Conservation (phyloP, 1,140 invertebrate species). For the Pentalonia nigronervosa region DNA sequence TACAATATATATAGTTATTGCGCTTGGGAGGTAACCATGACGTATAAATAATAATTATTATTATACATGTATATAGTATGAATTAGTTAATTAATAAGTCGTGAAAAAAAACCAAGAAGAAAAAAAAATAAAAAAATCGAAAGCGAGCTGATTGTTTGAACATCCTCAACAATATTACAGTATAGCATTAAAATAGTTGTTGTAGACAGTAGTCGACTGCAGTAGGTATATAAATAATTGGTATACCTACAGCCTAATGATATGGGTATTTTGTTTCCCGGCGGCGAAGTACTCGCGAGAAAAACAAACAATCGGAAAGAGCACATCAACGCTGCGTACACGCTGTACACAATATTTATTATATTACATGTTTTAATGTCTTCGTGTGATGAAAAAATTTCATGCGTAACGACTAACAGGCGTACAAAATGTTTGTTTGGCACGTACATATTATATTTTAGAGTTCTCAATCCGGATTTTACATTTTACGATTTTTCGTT, state of each 20-base stretch:
- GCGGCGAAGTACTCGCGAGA: background rate
- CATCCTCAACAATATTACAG: background rate
- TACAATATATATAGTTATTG: background rate
- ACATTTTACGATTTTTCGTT: background rate
- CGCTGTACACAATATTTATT: background rate
- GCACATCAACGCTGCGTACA: background rate
- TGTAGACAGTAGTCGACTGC: background rate
- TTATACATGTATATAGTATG: background rate
- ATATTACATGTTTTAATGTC: background rate
- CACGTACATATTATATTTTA: background rate
- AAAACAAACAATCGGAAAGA: constrained; percentile 1
- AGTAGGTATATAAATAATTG: background rate
- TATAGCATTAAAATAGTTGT: background rate
- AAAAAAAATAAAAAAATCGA: background rate
- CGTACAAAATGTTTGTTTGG: background rate
- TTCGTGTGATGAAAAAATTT: background rate
- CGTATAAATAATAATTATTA: background rate
- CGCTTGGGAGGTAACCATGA: background rate
- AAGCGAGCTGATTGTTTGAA: background rate
- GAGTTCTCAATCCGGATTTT: background rate
- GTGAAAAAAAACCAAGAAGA: background rate
- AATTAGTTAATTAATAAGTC: constrained; percentile 2
- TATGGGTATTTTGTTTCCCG: constrained; percentile 2
- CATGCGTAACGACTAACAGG: background rate
- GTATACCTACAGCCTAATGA: background rate